Evolutionary conservation across 1,140 invertebrate species (phyloP).

Genomic region (Lasioglossum baleicum): DNA sequence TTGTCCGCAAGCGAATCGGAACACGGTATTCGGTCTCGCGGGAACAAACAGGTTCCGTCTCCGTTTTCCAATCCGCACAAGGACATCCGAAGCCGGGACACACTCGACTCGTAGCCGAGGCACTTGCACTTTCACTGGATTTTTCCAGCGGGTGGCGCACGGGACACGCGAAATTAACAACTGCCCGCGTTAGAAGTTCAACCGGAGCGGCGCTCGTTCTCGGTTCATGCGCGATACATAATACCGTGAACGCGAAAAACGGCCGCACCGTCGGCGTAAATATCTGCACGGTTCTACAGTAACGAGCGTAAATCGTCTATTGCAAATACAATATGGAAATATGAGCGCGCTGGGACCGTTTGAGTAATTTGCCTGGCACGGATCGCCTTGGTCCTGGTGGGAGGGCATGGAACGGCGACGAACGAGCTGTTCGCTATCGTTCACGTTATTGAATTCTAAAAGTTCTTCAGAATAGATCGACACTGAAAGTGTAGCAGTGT

Average conservation of each 20-base stretch:
- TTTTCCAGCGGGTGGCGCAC: conserved; percentile 7
- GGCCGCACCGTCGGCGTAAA: not conserved
- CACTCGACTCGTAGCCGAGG: not conserved
- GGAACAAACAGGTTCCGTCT: conserved; percentile 38
- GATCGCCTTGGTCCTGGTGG: conserved; percentile 14
- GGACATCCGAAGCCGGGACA: conserved; percentile 36
- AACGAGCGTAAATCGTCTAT: conserved; percentile 32
- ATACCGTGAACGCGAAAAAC: conserved; percentile 19
- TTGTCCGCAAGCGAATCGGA: conserved; percentile 23
- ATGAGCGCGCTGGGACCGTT: not conserved
- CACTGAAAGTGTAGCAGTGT: too few species aligned
- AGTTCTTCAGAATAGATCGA: too few species aligned
- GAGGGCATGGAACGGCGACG: not conserved
- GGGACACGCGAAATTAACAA: conserved; percentile 26
- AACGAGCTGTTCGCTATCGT: too few species aligned
- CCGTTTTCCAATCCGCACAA: conserved; percentile 44
- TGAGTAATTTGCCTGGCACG: conserved; percentile 4
- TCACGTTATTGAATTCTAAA: too few species aligned
- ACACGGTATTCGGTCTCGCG: conserved; percentile 6
- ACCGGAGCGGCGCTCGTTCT: not conserved
- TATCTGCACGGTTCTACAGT: conserved; percentile 17
- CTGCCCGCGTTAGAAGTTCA: conserved; percentile 17
- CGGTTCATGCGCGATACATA: conserved; percentile 13
- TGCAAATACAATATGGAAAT: conserved; percentile 12
- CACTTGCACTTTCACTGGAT: conserved; percentile 29